phyloP scores from a whole-genome alignment of 1,140 invertebrate genomes.

The Steinernema feltiae region DNA sequence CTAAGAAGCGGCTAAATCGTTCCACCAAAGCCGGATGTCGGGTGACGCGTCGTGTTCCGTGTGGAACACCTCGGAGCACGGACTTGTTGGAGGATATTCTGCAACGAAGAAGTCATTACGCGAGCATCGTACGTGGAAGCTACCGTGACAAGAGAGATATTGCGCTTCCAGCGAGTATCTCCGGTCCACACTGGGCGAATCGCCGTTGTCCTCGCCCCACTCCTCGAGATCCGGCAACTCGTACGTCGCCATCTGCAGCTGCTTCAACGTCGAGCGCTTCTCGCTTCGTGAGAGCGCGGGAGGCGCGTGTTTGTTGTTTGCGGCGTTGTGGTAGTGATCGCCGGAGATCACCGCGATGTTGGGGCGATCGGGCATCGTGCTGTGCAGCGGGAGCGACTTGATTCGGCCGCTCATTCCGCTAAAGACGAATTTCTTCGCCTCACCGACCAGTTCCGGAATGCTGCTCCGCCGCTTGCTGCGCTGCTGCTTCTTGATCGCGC shows the following conservation, averaged over 20 bases:
- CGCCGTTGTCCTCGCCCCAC: constrained; percentile 12
- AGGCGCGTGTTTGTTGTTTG: background rate
- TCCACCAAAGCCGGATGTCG: constrained; percentile 22
- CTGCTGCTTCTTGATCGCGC: constrained; percentile 18
- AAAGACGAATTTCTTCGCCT: constrained; percentile 32
- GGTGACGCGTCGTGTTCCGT: constrained; percentile 14
- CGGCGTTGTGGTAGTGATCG: constrained; percentile 16
- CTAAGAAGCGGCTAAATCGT: constrained; percentile 9
- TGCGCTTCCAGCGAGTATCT: constrained; percentile 16
- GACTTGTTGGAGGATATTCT: constrained; percentile 18
- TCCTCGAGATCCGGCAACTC: constrained; percentile 28
- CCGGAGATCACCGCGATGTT: constrained; percentile 1
- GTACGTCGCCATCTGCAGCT: constrained; percentile 26
- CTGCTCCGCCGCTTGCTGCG: constrained; percentile 21
- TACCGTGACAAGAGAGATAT: background rate
- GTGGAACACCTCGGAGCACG: constrained; percentile 19
- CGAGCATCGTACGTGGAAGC: background rate
- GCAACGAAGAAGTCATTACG: background rate
- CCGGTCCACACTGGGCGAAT: constrained; percentile 5
- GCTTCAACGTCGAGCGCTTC: constrained; percentile 22
- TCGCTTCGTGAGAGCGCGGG: background rate
- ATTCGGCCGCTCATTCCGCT: constrained; percentile 17
- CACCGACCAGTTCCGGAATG: constrained; percentile 31
- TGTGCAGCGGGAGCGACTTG: background rate
- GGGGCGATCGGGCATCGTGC: background rate